A percentile compares a stretch with the other conserved stretches of the same genome.
Conservation (phyloP, 2,797 vertebrate genomes). For the Pterois miles region DNA sequence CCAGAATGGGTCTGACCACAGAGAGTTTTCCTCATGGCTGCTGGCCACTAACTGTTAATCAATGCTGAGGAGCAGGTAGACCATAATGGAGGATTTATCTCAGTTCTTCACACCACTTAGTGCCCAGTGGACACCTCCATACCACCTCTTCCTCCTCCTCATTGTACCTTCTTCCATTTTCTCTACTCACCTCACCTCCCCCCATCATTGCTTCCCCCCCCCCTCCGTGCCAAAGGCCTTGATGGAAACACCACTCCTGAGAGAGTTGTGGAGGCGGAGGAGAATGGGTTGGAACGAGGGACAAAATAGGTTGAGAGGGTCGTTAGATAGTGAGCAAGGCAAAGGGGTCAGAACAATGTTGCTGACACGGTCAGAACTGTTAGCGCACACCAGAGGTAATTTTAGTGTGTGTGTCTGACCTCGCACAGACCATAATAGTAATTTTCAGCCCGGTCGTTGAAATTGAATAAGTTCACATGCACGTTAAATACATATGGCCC, state of each 20-base stretch:
- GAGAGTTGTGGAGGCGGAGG: constrained; percentile 68
- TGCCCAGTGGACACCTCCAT: constrained; percentile 59
- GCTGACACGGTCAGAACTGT: constrained; percentile 67
- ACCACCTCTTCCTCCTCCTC: constrained; percentile 21
- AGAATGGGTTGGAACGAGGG: constrained; percentile 65
- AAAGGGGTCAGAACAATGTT: constrained; percentile 68
- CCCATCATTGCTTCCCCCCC: neutral
- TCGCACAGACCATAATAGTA: constrained; percentile 45
- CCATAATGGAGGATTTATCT: constrained; percentile 78
- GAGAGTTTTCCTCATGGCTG: constrained; percentile 16
- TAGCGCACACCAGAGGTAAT: constrained; percentile 49
- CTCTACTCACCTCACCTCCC: constrained; percentile 4
- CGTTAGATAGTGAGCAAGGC: constrained; percentile 60
- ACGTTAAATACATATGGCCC: constrained; percentile 41
- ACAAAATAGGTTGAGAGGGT: constrained; percentile 73
- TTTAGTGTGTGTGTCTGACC: constrained; percentile 47
- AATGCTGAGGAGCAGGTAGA: constrained; percentile 66
- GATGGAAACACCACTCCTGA: constrained; percentile 75
- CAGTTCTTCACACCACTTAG: constrained; percentile 76
- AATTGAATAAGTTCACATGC: constrained; percentile 51
- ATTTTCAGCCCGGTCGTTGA: constrained; percentile 53
- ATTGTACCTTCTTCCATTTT: constrained; percentile 34
- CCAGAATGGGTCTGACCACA: neutral
- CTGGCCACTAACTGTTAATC: constrained; percentile 70
- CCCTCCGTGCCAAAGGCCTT: constrained; percentile 48